Conservation (phyloP, 2,797 vertebrate species). For the Silurus lanzhouensis region DNA sequence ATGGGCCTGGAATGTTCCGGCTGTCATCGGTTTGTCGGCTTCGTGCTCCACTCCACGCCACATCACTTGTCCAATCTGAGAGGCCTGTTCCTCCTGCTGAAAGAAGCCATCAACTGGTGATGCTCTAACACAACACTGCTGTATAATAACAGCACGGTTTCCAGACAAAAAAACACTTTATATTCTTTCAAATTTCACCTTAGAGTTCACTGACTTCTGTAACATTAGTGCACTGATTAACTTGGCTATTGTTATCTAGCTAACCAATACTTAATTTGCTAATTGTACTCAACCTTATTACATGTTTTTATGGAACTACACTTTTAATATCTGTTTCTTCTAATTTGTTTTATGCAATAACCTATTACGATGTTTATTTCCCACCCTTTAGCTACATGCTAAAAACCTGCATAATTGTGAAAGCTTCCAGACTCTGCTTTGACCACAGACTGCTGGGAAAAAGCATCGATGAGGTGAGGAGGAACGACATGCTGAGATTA, state of each 20-base stretch:
- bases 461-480: constrained; percentile 65
- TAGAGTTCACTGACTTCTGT: no score
- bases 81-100: constrained; percentile 82
- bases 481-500: not conserved
- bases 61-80: constrained; percentile 69
- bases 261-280: no score
- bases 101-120: constrained; percentile 83
- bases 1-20: constrained; percentile 73
- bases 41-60: constrained; percentile 75
- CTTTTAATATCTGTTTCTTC: no score
- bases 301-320: no score
- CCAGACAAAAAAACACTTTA: not conserved
- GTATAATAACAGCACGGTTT: not conserved
- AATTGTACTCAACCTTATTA: no score
- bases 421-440: constrained; percentile 77
- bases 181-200: not conserved
- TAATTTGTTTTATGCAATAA: no score
- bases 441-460: constrained; percentile 64
- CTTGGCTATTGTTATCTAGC: no score
- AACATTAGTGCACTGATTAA: not conserved
- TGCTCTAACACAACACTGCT: no score
- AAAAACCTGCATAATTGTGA: constrained; percentile 69
- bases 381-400: constrained; percentile 80
- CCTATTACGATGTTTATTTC: not conserved
- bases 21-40: constrained; percentile 75